phyloP scores from a whole-genome alignment of 1,140 invertebrate genomes.

The Polyergus mexicanus region DNA sequence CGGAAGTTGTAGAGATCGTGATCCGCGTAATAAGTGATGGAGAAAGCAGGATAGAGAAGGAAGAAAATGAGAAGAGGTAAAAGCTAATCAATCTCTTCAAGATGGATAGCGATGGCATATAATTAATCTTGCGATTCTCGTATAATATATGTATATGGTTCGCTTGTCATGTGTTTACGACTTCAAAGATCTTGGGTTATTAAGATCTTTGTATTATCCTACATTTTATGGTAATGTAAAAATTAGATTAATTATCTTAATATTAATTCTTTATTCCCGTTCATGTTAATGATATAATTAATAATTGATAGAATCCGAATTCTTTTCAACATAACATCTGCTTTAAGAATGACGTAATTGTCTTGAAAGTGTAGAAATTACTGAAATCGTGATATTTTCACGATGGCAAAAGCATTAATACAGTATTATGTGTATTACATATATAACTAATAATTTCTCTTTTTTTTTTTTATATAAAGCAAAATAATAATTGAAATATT shows the following conservation, averaged over 20 bases:
- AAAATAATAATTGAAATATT: background rate
- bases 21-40: constrained; percentile 49
- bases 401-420: background rate
- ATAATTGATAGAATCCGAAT: background rate
- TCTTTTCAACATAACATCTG: background rate
- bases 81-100: constrained; percentile 36
- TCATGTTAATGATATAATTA: background rate
- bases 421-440: background rate
- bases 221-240: background rate
- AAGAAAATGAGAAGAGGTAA: constrained; percentile 25
- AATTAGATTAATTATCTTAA: background rate
- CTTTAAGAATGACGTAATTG: background rate
- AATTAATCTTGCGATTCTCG: constrained; percentile 15
- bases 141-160: background rate
- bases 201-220: background rate
- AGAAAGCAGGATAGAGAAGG: constrained; percentile 20
- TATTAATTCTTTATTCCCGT: background rate
- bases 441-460: background rate
- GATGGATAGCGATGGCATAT: background rate
- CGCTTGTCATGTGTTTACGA: background rate
- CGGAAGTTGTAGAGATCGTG: constrained; percentile 48
- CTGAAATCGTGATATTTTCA: background rate
- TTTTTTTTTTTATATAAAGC: background rate
- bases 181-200: background rate
- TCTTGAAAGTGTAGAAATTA: background rate